phyloP scores from a whole-genome alignment of 2,797 vertebrate species.

The Melanotaenia boesemani region DNA sequence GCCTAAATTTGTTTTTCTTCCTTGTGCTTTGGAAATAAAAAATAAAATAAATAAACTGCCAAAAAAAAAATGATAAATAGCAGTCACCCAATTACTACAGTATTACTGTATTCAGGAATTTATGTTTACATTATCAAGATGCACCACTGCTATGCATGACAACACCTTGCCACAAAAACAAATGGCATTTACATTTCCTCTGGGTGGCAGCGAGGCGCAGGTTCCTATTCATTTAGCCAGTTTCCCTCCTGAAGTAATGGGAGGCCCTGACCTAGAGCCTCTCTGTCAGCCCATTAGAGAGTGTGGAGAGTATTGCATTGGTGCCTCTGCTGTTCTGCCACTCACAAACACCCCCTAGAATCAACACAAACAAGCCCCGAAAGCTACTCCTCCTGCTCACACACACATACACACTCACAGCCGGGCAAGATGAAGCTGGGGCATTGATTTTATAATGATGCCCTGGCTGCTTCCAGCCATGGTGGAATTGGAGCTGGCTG shows the following conservation, averaged over 20 bases:
- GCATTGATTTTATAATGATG: constrained; percentile 86
- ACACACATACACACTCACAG: constrained; percentile 45
- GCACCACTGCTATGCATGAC: constrained; percentile 72
- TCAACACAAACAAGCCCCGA: constrained; percentile 80
- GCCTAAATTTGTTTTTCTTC: constrained; percentile 78
- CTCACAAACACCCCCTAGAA: constrained; percentile 77
- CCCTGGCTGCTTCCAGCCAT: constrained; percentile 77
- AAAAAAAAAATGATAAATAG: constrained; percentile 77
- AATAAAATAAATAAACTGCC: constrained; percentile 40
- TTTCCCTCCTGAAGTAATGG: constrained; percentile 79
- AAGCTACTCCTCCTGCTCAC: constrained; percentile 58
- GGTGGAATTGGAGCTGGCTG: constrained; percentile 79
- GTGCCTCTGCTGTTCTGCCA: constrained; percentile 71
- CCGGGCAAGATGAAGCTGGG: constrained; percentile 72
- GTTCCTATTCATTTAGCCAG: constrained; percentile 75
- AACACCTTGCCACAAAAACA: constrained; percentile 76
- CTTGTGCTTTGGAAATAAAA: constrained; percentile 65
- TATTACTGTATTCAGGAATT: constrained; percentile 78
- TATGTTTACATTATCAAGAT: constrained; percentile 83
- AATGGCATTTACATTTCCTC: constrained; percentile 81
- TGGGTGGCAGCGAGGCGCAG: constrained; percentile 62
- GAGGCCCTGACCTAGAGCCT: constrained; percentile 78
- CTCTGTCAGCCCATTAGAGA: constrained; percentile 80
- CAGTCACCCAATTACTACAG: constrained; percentile 76
- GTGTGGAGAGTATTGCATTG: constrained; percentile 66